Percentiles rank a stretch among this genome's conserved stretches.
These are phyloP conservation scores for Coracopsis vasa DNA, from an alignment of 2,113 vertebrate species.

Conservation along the genomic window DNA sequence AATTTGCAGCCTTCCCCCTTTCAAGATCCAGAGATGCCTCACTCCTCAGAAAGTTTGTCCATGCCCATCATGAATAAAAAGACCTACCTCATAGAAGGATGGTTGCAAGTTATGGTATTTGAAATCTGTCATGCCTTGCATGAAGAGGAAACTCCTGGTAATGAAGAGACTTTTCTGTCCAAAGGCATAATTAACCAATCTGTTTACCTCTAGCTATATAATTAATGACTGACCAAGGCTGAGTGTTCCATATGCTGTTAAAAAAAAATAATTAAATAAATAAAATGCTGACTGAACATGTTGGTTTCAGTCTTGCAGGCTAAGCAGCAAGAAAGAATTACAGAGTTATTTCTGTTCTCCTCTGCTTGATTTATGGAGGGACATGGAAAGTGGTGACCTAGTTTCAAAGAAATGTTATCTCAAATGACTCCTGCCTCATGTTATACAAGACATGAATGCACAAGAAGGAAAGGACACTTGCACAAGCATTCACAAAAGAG, in stretches of 20 bases:
- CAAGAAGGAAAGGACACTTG: background rate
- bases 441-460: background rate
- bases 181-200: background rate
- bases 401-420: background rate
- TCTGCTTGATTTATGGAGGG: background rate
- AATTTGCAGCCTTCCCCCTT: background rate
- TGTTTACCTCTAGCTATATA: background rate
- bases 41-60: background rate
- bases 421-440: background rate
- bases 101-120: background rate
- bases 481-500: background rate
- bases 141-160: background rate
- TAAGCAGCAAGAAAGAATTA: background rate
- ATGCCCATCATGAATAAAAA: background rate
- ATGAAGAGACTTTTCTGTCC: background rate
- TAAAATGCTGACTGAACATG: background rate
- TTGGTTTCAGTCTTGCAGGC: background rate
- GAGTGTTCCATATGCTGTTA: background rate
- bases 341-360: background rate
- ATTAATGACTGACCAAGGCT: background rate
- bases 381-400: background rate
- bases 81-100: background rate
- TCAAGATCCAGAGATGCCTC: background rate
- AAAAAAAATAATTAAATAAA: background rate
- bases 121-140: background rate